Percentiles rank a stretch among this genome's conserved stretches.
Evolutionary conservation across 2,888 invertebrate species (phyloP).

Genomic region (Mycalesis mineus): DNA sequence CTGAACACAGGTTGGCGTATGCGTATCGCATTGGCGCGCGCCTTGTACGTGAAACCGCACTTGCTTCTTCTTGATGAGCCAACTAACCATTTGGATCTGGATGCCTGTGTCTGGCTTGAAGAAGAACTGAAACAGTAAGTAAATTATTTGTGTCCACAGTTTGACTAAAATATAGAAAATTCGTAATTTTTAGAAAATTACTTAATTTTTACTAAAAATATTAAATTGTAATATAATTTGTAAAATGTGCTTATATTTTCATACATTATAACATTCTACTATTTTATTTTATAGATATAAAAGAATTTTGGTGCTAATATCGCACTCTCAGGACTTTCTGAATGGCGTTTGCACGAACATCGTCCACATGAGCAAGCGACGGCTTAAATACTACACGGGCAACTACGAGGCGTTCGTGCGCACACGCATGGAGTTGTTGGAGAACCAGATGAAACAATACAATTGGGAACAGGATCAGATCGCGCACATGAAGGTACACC

Average conservation of each 20-base stretch:
- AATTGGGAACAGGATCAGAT: constrained; percentile 99
- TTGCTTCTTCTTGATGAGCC: constrained; percentile 97
- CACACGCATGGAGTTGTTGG: constrained; percentile 94
- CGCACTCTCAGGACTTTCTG: constrained; percentile 99
- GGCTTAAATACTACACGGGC: constrained; percentile 95
- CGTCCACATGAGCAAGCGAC: constrained; percentile 94
- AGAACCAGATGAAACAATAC: constrained; percentile 99
- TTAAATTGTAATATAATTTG: too few relatives aligned
- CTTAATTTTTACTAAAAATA: too few relatives aligned
- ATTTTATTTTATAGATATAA: constrained; percentile 83
- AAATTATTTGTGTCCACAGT: neutral
- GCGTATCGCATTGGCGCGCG: constrained; percentile 98
- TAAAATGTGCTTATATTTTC: too few relatives aligned
- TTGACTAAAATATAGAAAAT: too few relatives aligned
- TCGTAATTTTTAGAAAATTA: too few relatives aligned
- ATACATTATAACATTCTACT: too few relatives aligned
- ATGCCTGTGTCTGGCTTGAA: constrained; percentile 99
- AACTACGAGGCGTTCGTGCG: constrained; percentile 98
- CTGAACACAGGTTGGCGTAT: constrained; percentile 92
- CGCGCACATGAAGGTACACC: constrained; percentile 94
- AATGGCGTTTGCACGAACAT: constrained; percentile 99
- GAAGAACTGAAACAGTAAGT: constrained; percentile 93
- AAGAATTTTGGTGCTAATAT: constrained; percentile 97
- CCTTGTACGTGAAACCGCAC: constrained; percentile 98
- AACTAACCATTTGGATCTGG: constrained; percentile 98